Percentiles rank a stretch among this genome's conserved stretches.
Conservation (phyloP, 1,140 invertebrate genomes). For the Palaemon carinicauda region DNA sequence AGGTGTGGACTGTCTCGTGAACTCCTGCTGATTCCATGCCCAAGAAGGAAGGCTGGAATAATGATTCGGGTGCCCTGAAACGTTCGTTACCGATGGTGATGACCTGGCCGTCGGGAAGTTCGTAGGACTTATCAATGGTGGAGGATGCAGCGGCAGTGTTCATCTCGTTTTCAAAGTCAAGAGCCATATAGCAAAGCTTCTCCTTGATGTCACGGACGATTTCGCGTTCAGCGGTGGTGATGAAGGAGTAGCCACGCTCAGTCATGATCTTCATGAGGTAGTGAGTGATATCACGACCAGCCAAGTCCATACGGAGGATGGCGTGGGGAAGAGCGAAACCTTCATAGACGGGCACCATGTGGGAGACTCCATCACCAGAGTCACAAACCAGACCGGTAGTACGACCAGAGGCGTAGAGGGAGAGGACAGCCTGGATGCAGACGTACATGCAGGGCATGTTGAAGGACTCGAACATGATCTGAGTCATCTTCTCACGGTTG, state of each 20-base stretch:
- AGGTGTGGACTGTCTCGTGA: too few relatives aligned
- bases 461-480: slow-evolving; percentile 95
- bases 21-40: too few relatives aligned
- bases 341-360: too few relatives aligned
- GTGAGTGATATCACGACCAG: too few relatives aligned
- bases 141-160: background rate
- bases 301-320: too few relatives aligned
- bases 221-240: slow-evolving; percentile 64
- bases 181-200: slow-evolving; percentile 9
- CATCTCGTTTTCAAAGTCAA: slow-evolving; percentile 11
- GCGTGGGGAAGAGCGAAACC: too few relatives aligned
- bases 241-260: slow-evolving; percentile 64
- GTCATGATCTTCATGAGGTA: slow-evolving; percentile 66
- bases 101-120: slow-evolving; percentile 91
- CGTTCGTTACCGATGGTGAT: slow-evolving; percentile 96
- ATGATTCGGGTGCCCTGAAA: slow-evolving; percentile 69
- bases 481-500: slow-evolving; percentile 88
- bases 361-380: too few relatives aligned
- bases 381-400: slow-evolving; percentile 71
- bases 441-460: slow-evolving; percentile 94
- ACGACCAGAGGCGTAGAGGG: slow-evolving; percentile 90
- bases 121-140: slow-evolving; percentile 69
- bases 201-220: slow-evolving; percentile 65
- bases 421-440: slow-evolving; percentile 89
- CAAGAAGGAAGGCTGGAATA: too few relatives aligned